Base-by-base conservation (phyloP, 2,888 invertebrate genomes). In the Agriopis marginaria region DNA sequence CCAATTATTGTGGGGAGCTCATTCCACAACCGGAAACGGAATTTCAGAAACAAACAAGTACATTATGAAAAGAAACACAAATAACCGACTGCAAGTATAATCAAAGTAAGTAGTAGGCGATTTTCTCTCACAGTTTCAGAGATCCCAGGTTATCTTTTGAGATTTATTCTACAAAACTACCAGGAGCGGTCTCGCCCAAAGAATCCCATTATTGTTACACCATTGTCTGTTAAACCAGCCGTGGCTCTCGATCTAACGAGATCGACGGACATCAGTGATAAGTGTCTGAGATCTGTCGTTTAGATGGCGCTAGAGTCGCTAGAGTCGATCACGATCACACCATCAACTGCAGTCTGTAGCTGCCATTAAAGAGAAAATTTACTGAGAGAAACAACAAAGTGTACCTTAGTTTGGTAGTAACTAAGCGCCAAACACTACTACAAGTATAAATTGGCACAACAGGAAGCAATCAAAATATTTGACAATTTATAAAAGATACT, bases 271-370 rank as follows among this genome's bases (percentile, higher is more conserved):
- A 70, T 63, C 73, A 66, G 70, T 72, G 76, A 75, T 76, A 76
- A 75, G 76, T 73, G 73, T 71, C 72, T 63, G 69, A 75, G 76
- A 76, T 86, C 75, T 78, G 79, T 78, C 82, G 83, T 86, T 84
- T 78, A 86, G 86, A 87, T 86, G 82, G 71, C 65, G 65, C 66
- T 70, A 65, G 76, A 77, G 78, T 68, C 42, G 58, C 68, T 59
- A 45, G 67, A 68, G 54, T 73, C 74, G 72, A 78, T 78, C 82
- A 81, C 82, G 82, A 82, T 84, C 81, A 77, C 70, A 59, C 74
- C 70, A 80, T 81, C 81, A 72, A 73, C 74, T 75, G 72, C 70
- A 45, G 9, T 45, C 14, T 17, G 39, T 39, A 42, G 23, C 45
- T 23, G n/a, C n/a, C 45, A 9, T 32, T 0, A 23, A 58, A 58